These are phyloP conservation scores for Phrynocephalus forsythii DNA, from an alignment of 2,797 vertebrate genomes.

Conservation along the genomic window DNA sequence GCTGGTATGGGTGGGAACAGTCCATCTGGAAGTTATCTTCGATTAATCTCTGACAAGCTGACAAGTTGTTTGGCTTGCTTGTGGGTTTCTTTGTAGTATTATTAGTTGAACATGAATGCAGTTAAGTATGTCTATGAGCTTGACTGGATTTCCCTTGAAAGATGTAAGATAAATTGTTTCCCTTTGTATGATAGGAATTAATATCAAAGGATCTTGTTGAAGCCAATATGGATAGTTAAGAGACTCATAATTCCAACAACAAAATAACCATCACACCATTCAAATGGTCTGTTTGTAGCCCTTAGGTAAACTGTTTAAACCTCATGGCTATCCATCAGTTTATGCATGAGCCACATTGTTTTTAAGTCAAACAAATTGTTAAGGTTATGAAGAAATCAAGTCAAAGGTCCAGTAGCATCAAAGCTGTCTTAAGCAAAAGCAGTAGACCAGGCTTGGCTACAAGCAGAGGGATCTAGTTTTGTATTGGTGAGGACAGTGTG, in stretches of 20 bases:
- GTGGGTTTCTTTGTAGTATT: not conserved
- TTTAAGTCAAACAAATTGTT: not conserved
- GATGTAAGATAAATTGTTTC: not conserved
- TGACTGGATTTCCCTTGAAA: not conserved
- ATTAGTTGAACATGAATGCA: not conserved
- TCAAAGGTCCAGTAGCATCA: fast-evolving
- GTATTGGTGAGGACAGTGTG: constrained; percentile 41
- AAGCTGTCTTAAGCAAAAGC: not conserved
- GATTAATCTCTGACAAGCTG: not conserved
- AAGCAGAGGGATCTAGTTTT: not conserved
- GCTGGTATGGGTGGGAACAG: not conserved
- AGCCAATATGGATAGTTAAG: not conserved
- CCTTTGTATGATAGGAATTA: not conserved
- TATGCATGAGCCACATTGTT: not conserved
- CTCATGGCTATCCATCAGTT: not conserved
- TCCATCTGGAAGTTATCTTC: not conserved
- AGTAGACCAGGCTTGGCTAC: not conserved
- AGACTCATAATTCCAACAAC: not conserved
- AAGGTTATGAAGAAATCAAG: not conserved
- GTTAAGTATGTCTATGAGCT: not conserved
- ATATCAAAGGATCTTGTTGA: not conserved
- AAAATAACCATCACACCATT: not conserved
- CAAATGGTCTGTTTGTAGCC: not conserved
- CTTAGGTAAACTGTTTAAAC: not conserved
- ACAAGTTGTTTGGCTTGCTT: not conserved